Evolutionary conservation across 2,888 invertebrate species (phyloP).

Genomic region (Orthosia gracilis): DNA sequence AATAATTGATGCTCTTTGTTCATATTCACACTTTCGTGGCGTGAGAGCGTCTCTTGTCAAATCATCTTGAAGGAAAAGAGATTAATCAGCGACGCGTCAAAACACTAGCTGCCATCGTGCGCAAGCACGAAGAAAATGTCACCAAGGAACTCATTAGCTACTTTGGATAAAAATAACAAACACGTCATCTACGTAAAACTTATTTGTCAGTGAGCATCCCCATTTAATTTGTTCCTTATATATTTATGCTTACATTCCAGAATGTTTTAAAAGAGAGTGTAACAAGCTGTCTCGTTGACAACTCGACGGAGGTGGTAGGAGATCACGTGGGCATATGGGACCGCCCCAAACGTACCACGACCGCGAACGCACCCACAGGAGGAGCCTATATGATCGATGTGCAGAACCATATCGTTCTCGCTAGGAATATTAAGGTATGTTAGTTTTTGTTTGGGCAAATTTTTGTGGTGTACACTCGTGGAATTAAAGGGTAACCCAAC

Average conservation of each 20-base stretch:
- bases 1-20: no score
- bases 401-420: constrained; percentile 79
- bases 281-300: constrained; percentile 83
- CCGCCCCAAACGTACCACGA: constrained; percentile 89
- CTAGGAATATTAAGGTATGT: constrained; percentile 84
- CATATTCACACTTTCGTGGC: no score
- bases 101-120: no score
- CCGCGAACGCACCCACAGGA: constrained; percentile 82
- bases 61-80: no score
- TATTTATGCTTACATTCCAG: constrained; percentile 75
- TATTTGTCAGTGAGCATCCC: no score
- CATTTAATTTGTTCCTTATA: not conserved
- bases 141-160: no score
- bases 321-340: constrained; percentile 92
- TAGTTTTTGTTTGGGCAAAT: not conserved
- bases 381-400: constrained; percentile 89
- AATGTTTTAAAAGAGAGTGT: constrained; percentile 90
- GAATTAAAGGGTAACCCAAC: not conserved
- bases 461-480: not conserved
- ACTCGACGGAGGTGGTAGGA: constrained; percentile 76
- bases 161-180: no score
- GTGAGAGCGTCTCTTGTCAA: no score
- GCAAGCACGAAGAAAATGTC: no score
- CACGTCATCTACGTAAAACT: no score
- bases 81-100: no score